Evolutionary conservation across 2,797 vertebrate species (phyloP).

Genomic region (Neosilurus hyrtlii): DNA sequence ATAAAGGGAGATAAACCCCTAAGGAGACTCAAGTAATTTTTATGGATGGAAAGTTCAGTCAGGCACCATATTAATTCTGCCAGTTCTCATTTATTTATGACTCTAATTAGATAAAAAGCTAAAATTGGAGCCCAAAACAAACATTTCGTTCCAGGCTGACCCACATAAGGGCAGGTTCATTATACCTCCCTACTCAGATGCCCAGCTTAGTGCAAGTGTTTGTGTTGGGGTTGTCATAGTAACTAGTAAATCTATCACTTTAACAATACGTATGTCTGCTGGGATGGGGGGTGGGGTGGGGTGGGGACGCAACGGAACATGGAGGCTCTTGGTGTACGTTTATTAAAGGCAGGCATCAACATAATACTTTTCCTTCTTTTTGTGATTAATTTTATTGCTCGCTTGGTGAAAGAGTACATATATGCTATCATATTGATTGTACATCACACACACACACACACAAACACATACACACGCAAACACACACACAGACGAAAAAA

Average conservation of each 20-base stretch:
- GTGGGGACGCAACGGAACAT: too few species aligned
- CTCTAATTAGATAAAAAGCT: conserved; percentile 20
- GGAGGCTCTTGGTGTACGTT: background rate
- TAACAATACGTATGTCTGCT: background rate
- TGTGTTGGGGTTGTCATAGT: background rate
- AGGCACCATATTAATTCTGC: background rate
- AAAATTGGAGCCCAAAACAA: conserved; percentile 23
- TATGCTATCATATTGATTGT: background rate
- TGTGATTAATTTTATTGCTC: background rate
- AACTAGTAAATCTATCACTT: background rate
- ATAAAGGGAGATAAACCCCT: background rate
- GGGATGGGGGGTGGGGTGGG: background rate
- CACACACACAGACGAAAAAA: background rate
- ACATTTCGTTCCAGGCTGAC: background rate
- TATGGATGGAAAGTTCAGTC: conserved; percentile 7
- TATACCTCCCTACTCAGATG: background rate
- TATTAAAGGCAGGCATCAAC: background rate
- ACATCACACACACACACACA: conserved; percentile 15
- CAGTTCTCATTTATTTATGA: conserved; percentile 17
- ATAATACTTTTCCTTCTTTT: background rate
- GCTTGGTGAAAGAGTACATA: background rate
- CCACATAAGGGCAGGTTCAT: background rate
- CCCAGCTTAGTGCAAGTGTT: background rate
- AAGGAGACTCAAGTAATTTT: background rate
- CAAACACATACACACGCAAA: background rate